These are phyloP conservation scores for Nautilus pompilius DNA, from an alignment of 1,140 invertebrate genomes.

Conservation along the genomic window DNA sequence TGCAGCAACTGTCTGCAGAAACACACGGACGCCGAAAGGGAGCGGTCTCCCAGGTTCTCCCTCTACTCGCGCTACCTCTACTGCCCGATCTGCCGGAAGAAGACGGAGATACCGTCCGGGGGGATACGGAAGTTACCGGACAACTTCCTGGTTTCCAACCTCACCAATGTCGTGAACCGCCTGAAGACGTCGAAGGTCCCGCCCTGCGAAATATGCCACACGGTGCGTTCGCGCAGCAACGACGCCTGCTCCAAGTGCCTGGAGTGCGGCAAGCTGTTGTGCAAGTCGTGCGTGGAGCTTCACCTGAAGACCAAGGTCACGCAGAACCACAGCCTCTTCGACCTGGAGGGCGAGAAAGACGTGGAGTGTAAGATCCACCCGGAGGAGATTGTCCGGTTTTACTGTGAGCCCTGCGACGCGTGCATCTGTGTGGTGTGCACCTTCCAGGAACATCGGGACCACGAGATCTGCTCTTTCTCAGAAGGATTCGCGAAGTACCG, in stretches of 20 bases:
- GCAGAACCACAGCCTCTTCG: constrained; percentile 51
- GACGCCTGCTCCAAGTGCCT: constrained; percentile 52
- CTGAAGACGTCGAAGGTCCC: constrained; percentile 31
- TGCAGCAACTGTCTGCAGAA: constrained; percentile 73
- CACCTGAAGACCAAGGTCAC: constrained; percentile 53
- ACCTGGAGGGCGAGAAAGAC: constrained; percentile 53
- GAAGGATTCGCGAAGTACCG: constrained; percentile 48
- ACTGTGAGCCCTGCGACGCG: constrained; percentile 53
- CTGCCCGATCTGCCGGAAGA: constrained; percentile 54
- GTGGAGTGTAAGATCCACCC: constrained; percentile 52
- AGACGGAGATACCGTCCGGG: constrained; percentile 52
- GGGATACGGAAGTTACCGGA: constrained; percentile 51
- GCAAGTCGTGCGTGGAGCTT: constrained; percentile 48
- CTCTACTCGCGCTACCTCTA: constrained; percentile 44
- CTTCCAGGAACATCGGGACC: constrained; percentile 53
- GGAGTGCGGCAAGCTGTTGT: constrained; percentile 54
- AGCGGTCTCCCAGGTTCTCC: constrained; percentile 28
- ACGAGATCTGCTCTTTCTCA: constrained; percentile 53
- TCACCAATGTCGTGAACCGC: constrained; percentile 47
- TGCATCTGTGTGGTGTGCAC: constrained; percentile 54
- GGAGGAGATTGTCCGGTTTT: constrained; percentile 52
- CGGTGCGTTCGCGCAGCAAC: constrained; percentile 23
- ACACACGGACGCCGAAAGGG: constrained; percentile 43
- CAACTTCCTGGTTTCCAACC: constrained; percentile 52
- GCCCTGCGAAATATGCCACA: constrained; percentile 53